phyloP scores from a whole-genome alignment of 2,797 vertebrate species.

The Notoglanidium macrostoma region DNA sequence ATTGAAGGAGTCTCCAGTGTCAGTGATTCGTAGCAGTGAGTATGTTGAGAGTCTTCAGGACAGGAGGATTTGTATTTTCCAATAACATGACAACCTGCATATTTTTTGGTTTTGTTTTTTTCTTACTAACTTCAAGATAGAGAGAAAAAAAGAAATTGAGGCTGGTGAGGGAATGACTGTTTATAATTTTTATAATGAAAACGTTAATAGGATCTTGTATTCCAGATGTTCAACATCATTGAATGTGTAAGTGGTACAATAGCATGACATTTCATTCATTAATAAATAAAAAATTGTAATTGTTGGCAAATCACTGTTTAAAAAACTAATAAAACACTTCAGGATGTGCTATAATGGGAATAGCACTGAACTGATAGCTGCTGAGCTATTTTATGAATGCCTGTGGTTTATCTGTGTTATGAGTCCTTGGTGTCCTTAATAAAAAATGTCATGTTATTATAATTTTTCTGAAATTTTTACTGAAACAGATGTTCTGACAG shows the following conservation, averaged over 20 bases:
- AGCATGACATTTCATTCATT: background rate
- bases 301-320: background rate
- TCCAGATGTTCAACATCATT: background rate
- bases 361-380: no score
- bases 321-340: background rate
- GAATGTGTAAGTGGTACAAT: background rate
- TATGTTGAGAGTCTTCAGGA: background rate
- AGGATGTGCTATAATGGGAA: background rate
- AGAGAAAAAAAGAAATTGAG: background rate
- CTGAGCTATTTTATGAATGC: background rate
- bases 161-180: background rate
- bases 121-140: background rate
- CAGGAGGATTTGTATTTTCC: background rate
- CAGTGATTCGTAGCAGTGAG: background rate
- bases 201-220: background rate
- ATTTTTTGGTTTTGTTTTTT: background rate
- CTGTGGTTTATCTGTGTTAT: background rate
- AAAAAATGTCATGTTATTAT: background rate
- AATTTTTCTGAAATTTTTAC: background rate
- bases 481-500: background rate
- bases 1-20: background rate
- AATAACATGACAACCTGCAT: no score
- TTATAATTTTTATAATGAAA: background rate
- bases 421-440: background rate
- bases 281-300: background rate